phyloP scores from a whole-genome alignment of 2,797 vertebrate species.

The Lerista edwardsae region DNA sequence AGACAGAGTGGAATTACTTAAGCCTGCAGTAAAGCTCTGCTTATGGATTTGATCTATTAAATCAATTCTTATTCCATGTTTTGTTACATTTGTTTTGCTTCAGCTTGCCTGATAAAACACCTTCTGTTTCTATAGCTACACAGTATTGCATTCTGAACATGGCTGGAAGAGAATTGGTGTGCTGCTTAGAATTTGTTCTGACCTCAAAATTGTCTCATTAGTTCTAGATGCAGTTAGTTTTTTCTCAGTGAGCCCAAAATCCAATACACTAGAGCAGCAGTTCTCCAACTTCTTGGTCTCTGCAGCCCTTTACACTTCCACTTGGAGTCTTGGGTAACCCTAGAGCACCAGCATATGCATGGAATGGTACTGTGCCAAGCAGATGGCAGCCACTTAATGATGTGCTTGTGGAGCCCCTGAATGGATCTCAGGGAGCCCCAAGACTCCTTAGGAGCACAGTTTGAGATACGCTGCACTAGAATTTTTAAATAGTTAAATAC shows the following conservation, averaged over 20 bases:
- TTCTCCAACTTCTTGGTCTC: no score
- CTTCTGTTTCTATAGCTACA: neutral
- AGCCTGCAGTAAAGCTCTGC: neutral
- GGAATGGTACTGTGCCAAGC: no score
- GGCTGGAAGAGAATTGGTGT: no score
- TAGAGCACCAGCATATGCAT: no score
- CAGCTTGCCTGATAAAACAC: neutral
- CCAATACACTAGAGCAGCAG: neutral
- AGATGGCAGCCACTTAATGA: no score
- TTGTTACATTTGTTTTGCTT: constrained; percentile 1
- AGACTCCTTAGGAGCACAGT: no score
- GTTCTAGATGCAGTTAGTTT: neutral
- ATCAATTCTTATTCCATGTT: constrained; percentile 12
- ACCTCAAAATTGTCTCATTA: neutral
- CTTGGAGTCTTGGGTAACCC: no score
- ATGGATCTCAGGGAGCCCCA: no score
- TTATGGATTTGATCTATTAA: neutral
- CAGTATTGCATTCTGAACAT: neutral
- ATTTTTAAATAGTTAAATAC: no score
- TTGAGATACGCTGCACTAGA: no score
- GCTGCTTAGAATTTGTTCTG: neutral
- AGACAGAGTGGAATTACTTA: neutral
- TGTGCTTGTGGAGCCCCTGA: no score
- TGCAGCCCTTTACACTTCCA: no score
- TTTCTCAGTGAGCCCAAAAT: neutral